These are phyloP conservation scores for Morbakka virulenta DNA, from an alignment of 30 jellyfish, hydroid and myxozoan species.

Conservation along the genomic window DNA sequence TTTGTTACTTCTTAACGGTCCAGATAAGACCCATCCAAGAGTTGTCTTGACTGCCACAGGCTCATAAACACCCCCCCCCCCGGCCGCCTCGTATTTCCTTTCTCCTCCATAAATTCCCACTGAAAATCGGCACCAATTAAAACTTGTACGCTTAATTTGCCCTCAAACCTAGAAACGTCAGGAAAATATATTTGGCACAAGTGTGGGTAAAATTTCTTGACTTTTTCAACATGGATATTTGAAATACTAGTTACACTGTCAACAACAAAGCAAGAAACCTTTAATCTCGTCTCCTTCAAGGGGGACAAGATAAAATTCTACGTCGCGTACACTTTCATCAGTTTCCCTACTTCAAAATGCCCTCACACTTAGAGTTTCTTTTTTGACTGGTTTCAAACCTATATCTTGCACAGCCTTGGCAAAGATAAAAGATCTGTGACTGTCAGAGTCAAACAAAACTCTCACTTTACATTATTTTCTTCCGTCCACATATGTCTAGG, in stretches of 20 bases:
- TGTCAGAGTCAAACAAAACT: constrained; percentile 39
- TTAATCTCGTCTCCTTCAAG: constrained; percentile 11
- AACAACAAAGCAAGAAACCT: not conserved
- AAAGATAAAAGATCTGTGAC: constrained; percentile 40
- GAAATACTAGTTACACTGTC: not conserved
- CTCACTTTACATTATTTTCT: constrained; percentile 20
- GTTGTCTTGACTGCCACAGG: constrained; percentile 23
- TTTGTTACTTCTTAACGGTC: not conserved
- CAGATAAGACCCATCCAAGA: constrained; percentile 10
- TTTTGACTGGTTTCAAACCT: constrained; percentile 43
- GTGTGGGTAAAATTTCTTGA: not conserved
- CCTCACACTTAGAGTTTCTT: constrained; percentile 6
- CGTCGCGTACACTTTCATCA: constrained; percentile 9
- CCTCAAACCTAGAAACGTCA: constrained; percentile 33
- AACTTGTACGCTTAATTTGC: constrained; percentile 4
- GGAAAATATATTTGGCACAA: not conserved
- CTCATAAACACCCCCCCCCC: constrained; percentile 17
- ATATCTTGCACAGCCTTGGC: constrained; percentile 31
- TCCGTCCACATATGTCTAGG: constrained; percentile 32
- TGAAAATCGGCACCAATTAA: constrained; percentile 11
- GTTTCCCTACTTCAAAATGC: constrained; percentile 36
- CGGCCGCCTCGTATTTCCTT: not conserved
- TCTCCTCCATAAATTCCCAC: constrained; percentile 30
- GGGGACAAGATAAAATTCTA: constrained; percentile 13
- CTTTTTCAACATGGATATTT: not conserved